These are phyloP conservation scores for Megalopta genalis DNA, from an alignment of 1,140 invertebrate species.

Conservation along the genomic window DNA sequence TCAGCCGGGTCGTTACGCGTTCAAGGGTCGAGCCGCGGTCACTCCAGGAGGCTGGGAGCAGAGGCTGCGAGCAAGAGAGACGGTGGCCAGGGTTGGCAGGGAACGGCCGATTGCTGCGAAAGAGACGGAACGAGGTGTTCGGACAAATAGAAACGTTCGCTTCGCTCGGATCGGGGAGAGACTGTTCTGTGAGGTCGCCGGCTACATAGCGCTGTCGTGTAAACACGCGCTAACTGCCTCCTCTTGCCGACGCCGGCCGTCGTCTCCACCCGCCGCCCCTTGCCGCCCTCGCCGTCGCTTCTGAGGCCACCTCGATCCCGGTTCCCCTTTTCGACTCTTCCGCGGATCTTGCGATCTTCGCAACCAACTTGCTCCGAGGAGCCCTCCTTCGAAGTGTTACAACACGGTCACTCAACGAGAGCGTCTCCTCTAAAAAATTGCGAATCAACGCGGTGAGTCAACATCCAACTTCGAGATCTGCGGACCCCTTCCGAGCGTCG, in stretches of 20 bases:
- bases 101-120: not conserved
- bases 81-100: conserved; percentile 38
- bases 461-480: no score
- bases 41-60: not conserved
- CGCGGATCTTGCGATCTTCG: no score
- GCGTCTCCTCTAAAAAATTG: no score
- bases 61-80: not conserved
- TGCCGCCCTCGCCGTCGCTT: not conserved
- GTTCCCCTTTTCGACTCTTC: not conserved
- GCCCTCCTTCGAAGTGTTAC: no score
- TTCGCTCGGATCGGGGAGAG: conserved; percentile 53
- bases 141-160: conserved; percentile 78
- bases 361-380: no score
- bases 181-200: conserved; percentile 71
- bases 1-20: conserved; percentile 28
- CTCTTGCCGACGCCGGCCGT: conserved; percentile 63
- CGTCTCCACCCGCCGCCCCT: conserved; percentile 41
- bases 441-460: no score
- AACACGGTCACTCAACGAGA: no score
- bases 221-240: conserved; percentile 80
- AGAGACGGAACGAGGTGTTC: conserved; percentile 61
- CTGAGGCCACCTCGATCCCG: conserved; percentile 11
- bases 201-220: conserved; percentile 79
- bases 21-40: conserved; percentile 10
- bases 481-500: no score